Evolutionary conservation across 2,113 vertebrate genomes (phyloP), one percentile per base, ranked within the genome.

Genomic region (Glareola pratincola): DNA sequence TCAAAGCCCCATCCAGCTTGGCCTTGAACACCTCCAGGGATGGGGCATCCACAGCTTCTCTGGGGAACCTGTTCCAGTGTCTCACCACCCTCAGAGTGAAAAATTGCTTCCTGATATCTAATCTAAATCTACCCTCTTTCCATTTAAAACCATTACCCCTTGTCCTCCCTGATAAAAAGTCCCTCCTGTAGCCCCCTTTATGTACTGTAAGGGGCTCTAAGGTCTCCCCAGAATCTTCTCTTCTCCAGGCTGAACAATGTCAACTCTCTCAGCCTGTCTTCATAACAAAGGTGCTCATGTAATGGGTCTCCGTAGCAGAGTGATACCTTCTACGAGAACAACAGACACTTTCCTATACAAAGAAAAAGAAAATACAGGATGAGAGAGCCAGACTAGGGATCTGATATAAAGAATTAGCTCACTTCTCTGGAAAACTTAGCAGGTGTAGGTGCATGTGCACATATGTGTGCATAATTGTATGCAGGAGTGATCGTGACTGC

Each of bases 401-500:
- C 22, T 29, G 11, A 68, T 36, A 39, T 6, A 51, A 68, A 71
- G 39, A 74, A 84, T 36, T 50, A 81, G 1, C 32, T 57, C 32
- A 41, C 4, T 89, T 66, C 73, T 71, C 41, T 56, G 43, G 14
- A 63, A 34, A 59, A 54, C 19, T 41, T 32, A 72, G 22, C 16
- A 77, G 21, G 12, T 50, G 7, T 19, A 34, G 10, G 7, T 68
- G 8, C 5, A 6, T 14, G 3, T 53, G 12, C 27, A 3, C 36
- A 4, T 15, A 34, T 19, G 5, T 3, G 8, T 48, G 12, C 19
- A 23, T 74, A 84, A 75, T 10, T 47, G 10, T 24, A 54, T 1
- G 1, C 21, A 75, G 27, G 22, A 62, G 8, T 43, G 32, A 7
- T 51, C 0, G 0, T 63, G 29, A 11, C 6, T 79, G 21, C 23